Percentiles rank a stretch among this genome's conserved stretches.
phyloP scores from a whole-genome alignment of 2,113 vertebrate genomes.

The Epinephelus fuscoguttatus region DNA sequence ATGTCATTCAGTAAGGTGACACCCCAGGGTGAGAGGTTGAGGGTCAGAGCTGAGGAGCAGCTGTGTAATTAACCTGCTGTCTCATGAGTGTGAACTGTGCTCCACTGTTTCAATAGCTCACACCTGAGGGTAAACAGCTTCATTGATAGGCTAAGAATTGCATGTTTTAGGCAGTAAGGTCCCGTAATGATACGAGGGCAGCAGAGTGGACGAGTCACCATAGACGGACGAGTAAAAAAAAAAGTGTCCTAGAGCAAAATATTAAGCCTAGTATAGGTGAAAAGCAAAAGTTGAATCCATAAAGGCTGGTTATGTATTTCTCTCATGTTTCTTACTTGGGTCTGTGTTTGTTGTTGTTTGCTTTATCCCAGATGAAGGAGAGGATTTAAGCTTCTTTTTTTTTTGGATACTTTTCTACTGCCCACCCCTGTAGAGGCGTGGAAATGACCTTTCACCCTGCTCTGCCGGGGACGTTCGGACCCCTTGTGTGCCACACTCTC shows the following conservation, averaged over 20 bases:
- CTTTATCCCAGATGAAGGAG: neutral
- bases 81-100: constrained; percentile 1
- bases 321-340: neutral
- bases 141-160: neutral
- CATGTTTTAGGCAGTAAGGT: neutral
- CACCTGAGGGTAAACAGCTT: neutral
- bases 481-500: constrained; percentile 34
- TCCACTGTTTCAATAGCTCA: neutral
- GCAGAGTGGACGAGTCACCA: neutral
- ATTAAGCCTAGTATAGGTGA: neutral
- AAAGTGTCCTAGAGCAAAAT: neutral
- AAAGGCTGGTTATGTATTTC: neutral
- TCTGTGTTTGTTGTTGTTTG: neutral
- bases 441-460: constrained; percentile 41
- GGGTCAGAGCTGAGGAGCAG: constrained; percentile 42
- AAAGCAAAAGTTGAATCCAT: neutral
- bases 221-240: neutral
- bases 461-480: constrained; percentile 10
- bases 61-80: constrained; percentile 47
- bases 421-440: neutral
- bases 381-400: neutral
- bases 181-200: neutral
- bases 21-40: constrained; percentile 27
- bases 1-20: neutral
- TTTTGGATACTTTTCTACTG: neutral